Conservation (phyloP, 2,797 vertebrate species). For the Parambassis ranga region DNA sequence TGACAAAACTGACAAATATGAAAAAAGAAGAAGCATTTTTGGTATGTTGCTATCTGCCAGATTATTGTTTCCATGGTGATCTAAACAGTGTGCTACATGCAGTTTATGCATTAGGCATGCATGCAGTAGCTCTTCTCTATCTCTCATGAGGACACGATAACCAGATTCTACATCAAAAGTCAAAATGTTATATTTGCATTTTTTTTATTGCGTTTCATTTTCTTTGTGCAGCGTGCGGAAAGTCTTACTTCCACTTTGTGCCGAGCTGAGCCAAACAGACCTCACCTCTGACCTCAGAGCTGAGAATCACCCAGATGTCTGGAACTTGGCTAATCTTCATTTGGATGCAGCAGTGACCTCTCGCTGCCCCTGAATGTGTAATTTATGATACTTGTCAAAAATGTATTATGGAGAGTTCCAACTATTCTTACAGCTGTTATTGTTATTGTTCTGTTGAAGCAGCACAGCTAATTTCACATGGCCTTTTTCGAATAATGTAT, state of each 20-base stretch:
- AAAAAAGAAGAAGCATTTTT: no score
- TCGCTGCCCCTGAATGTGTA: neutral
- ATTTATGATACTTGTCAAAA: constrained; percentile 23
- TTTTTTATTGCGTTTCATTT: neutral
- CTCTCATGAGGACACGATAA: no score
- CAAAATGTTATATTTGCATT: neutral
- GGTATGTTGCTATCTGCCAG: no score
- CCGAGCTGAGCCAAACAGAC: neutral
- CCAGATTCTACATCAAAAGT: no score
- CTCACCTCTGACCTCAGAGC: constrained; percentile 31
- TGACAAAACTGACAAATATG: no score
- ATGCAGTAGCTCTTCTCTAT: no score
- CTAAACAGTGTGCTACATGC: no score
- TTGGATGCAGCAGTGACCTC: constrained; percentile 15
- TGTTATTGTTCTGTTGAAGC: constrained; percentile 21
- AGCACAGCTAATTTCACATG: neutral
- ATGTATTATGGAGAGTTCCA: neutral
- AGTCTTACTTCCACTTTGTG: no score
- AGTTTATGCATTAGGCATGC: no score
- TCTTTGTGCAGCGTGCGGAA: neutral
- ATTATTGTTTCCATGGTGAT: no score
- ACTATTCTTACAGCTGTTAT: constrained; percentile 27
- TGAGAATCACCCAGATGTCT: constrained; percentile 25
- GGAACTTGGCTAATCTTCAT: constrained; percentile 12
- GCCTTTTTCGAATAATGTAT: neutral